A percentile compares a stretch with the other conserved stretches of the same genome.
Conservation (phyloP, 1,140 invertebrate genomes). For the Physella acuta region DNA sequence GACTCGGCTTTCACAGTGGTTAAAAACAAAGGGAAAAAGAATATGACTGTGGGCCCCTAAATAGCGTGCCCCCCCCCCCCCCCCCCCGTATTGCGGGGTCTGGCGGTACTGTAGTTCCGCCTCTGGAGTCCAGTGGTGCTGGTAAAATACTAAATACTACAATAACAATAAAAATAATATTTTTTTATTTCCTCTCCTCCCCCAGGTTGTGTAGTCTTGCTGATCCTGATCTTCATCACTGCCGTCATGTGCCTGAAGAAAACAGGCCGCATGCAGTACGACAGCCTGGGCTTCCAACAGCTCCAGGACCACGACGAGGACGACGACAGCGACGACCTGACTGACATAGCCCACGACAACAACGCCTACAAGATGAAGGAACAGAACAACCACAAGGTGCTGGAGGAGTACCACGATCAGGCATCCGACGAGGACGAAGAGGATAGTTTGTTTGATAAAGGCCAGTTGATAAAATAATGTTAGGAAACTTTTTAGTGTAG, state of each 20-base stretch:
- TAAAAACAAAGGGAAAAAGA: too few relatives aligned
- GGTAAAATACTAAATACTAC: too few relatives aligned
- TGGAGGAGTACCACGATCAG: slow-evolving; percentile 17
- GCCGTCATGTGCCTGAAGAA: slow-evolving; percentile 35
- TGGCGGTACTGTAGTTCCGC: too few relatives aligned
- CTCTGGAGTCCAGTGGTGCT: too few relatives aligned
- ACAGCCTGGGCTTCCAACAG: slow-evolving; percentile 39
- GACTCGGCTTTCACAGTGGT: too few relatives aligned
- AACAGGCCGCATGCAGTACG: slow-evolving; percentile 24
- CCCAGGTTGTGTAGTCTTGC: slow-evolving; percentile 33
- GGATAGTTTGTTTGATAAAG: neutral
- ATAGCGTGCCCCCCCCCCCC: too few relatives aligned
- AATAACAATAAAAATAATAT: neutral
- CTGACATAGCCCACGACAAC: neutral
- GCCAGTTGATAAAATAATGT: neutral
- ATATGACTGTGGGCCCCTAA: too few relatives aligned
- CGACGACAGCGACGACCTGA: slow-evolving; percentile 30
- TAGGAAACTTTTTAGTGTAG: neutral
- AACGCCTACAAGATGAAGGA: neutral
- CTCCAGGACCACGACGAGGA: slow-evolving; percentile 38
- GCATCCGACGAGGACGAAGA: slow-evolving; percentile 1
- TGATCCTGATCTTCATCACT: slow-evolving; percentile 36
- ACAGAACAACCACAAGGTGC: neutral
- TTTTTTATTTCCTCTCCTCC: neutral
- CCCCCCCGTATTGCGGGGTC: too few relatives aligned